A percentile compares a stretch with the other conserved stretches of the same genome.
These are phyloP conservation scores for Danio choprae DNA, from an alignment of 2,797 vertebrate genomes.

Conservation along the genomic window DNA sequence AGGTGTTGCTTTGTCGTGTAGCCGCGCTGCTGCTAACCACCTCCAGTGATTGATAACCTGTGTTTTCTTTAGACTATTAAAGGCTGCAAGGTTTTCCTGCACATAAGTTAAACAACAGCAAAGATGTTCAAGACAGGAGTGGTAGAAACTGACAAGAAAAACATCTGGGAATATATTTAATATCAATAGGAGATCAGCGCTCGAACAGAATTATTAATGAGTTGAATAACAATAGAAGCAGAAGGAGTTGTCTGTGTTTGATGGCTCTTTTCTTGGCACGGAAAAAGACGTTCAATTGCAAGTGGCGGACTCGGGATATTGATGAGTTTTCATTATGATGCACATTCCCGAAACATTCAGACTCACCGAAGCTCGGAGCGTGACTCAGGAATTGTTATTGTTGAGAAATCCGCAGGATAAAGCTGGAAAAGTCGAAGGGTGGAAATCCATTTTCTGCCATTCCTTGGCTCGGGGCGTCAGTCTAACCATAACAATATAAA, in stretches of 20 bases:
- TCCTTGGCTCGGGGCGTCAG: constrained; percentile 62
- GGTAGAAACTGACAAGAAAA: constrained; percentile 46
- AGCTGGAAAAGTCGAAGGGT: constrained; percentile 58
- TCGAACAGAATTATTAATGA: constrained; percentile 47
- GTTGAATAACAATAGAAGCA: constrained; percentile 50
- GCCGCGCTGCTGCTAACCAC: constrained; percentile 55
- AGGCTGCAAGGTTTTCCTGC: constrained; percentile 50
- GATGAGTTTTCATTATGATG: constrained; percentile 57
- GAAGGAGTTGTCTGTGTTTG: constrained; percentile 44
- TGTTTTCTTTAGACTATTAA: constrained; percentile 63
- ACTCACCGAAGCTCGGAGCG: constrained; percentile 37
- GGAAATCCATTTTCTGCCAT: constrained; percentile 72
- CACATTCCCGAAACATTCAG: constrained; percentile 44
- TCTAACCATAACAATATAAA: constrained; percentile 70
- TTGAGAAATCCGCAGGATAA: constrained; percentile 44
- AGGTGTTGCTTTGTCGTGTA: constrained; percentile 75
- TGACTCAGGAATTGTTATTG: constrained; percentile 47
- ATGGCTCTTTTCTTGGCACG: constrained; percentile 54
- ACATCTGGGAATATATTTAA: constrained; percentile 55
- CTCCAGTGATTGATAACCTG: constrained; percentile 67
- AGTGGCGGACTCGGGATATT: constrained; percentile 37
- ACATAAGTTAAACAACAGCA: constrained; percentile 45
- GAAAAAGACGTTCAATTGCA: constrained; percentile 25
- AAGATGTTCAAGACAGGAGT: constrained; percentile 53
- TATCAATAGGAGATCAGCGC: constrained; percentile 49